These are phyloP conservation scores for Aricia artaxerxes DNA, from an alignment of 2,888 invertebrate genomes.

Conservation along the genomic window DNA sequence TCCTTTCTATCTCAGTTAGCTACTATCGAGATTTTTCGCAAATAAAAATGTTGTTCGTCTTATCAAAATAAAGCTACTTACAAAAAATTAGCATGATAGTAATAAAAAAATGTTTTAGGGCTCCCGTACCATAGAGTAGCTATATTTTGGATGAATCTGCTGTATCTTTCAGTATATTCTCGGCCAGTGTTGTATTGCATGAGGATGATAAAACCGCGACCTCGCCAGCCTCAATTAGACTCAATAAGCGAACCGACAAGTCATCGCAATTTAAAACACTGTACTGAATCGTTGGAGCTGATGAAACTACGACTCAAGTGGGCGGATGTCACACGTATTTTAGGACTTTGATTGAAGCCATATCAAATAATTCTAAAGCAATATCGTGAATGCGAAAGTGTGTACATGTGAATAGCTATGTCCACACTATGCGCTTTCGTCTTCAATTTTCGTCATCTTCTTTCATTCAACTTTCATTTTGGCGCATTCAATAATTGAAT, in stretches of 20 bases:
- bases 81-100: too few relatives aligned
- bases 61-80: too few relatives aligned
- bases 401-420: background rate
- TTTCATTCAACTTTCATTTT: too few relatives aligned
- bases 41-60: too few relatives aligned
- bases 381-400: background rate
- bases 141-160: background rate
- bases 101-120: too few relatives aligned
- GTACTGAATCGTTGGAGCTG: constrained; percentile 30
- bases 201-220: constrained; percentile 70
- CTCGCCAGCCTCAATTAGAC: constrained; percentile 66
- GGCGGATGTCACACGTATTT: background rate
- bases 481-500: too few relatives aligned
- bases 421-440: too few relatives aligned
- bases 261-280: constrained; percentile 69
- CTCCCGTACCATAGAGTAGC: too few relatives aligned
- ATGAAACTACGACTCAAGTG: constrained; percentile 25
- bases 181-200: constrained; percentile 52
- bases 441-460: too few relatives aligned
- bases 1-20: too few relatives aligned
- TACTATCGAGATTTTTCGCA: too few relatives aligned
- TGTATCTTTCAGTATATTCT: background rate
- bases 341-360: background rate
- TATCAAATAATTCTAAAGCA: background rate
- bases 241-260: constrained; percentile 63